phyloP scores from a whole-genome alignment of 1,140 invertebrate genomes.

The Scylla paramamosain region DNA sequence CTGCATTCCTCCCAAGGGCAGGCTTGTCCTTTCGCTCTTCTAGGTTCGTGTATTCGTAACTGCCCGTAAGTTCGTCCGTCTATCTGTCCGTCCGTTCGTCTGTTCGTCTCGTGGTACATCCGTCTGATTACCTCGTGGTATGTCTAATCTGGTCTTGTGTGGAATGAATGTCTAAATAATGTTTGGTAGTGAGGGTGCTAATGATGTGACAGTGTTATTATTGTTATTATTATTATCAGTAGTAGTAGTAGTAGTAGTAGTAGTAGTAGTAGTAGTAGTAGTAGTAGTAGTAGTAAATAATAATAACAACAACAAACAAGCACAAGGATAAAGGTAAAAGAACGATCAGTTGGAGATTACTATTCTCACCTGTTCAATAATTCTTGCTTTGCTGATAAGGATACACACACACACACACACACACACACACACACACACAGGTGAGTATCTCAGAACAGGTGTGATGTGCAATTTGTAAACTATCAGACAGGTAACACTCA shows the following conservation, averaged over 20 bases:
- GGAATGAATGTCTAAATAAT: too few species aligned
- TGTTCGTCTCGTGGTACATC: not conserved
- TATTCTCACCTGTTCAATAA: too few species aligned
- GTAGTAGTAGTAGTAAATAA: too few species aligned
- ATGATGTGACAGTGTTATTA: not conserved
- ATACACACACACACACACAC: slow-evolving; percentile 25
- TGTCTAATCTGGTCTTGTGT: too few species aligned
- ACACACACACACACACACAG: not conserved
- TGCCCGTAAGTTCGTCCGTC: not conserved
- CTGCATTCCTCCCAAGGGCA: not conserved
- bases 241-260: not conserved
- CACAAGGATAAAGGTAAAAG: not conserved
- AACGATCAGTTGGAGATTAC: too few species aligned
- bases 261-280: not conserved
- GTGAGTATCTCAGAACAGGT: not conserved
- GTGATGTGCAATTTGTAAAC: not conserved
- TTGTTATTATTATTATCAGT: slow-evolving; percentile 1
- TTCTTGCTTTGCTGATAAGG: too few species aligned
- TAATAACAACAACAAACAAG: not conserved
- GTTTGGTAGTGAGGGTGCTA: not conserved
- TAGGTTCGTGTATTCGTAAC: not conserved
- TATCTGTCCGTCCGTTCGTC: not conserved
- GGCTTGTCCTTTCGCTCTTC: not conserved
- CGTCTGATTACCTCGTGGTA: too few species aligned
- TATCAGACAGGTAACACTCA: not conserved